Conservation (phyloP, 2,888 invertebrate genomes). For the Ichneumoninae sp. region DNA sequence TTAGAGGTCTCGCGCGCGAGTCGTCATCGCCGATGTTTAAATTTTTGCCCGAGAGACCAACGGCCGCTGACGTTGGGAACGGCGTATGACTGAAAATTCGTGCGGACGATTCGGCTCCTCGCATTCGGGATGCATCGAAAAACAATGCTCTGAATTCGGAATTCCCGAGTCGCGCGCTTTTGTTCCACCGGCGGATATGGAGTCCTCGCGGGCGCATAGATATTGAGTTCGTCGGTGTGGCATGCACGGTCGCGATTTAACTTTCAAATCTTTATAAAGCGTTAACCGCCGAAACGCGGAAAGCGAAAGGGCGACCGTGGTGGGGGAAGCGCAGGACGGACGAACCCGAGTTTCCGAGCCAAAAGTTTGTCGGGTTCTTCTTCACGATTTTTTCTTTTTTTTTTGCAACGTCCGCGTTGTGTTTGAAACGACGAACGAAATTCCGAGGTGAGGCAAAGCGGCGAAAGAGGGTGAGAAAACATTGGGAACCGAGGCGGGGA, state of each 20-base stretch:
- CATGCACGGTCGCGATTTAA: conserved; percentile 28
- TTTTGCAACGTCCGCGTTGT: not conserved
- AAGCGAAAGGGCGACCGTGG: conserved; percentile 18
- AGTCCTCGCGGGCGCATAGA: not conserved
- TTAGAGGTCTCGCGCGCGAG: no score
- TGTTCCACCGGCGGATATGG: not conserved
- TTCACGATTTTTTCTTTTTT: not conserved
- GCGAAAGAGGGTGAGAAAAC: conserved; percentile 30
- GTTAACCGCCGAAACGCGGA: conserved; percentile 12
- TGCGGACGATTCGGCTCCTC: not conserved
- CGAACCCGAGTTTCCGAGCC: conserved; percentile 1
- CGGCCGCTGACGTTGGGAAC: no score
- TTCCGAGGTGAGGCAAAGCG: conserved; percentile 23
- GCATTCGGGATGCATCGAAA: conserved; percentile 75
- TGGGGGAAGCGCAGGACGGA: not conserved
- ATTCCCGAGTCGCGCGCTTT: conserved; percentile 3
- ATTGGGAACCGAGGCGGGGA: not conserved
- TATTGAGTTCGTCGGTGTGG: not conserved
- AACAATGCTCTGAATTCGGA: conserved; percentile 64
- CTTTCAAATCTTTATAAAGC: conserved; percentile 43
- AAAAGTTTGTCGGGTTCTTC: conserved; percentile 21
- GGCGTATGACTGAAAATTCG: not conserved
- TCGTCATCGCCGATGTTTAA: not conserved
- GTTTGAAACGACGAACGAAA: conserved; percentile 22
- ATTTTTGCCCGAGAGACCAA: not conserved